phyloP scores from a whole-genome alignment of 2,113 vertebrate genomes.

The Notothenia coriiceps region DNA sequence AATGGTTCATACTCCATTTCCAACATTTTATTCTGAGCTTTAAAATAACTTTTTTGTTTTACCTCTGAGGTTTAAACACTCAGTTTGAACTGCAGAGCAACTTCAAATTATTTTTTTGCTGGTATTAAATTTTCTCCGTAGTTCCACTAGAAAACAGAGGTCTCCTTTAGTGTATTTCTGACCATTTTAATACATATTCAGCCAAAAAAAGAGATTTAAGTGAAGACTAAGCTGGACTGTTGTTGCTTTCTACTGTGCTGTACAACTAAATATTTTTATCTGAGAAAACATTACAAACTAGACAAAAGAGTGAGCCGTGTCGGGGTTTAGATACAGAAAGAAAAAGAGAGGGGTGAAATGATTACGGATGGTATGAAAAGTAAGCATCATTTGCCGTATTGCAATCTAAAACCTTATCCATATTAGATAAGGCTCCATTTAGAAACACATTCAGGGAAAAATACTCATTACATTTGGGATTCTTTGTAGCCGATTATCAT shows the following conservation, averaged over 20 bases:
- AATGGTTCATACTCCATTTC: not conserved
- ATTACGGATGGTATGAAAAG: constrained; percentile 24
- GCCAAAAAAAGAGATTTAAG: constrained; percentile 10
- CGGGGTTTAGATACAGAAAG: not conserved
- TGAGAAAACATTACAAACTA: not conserved
- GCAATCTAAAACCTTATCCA: constrained; percentile 43
- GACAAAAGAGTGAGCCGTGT: too few relatives aligned
- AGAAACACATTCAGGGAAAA: constrained; percentile 18
- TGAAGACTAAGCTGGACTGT: not conserved
- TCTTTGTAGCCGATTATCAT: constrained; percentile 37
- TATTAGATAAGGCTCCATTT: constrained; percentile 38
- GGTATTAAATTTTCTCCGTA: constrained; percentile 18
- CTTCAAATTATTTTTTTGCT: constrained; percentile 20
- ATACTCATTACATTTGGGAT: constrained; percentile 29
- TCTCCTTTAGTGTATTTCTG: constrained; percentile 20
- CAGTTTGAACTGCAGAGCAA: constrained; percentile 25
- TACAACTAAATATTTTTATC: constrained; percentile 8
- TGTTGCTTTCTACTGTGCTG: not conserved
- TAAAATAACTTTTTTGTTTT: not conserved
- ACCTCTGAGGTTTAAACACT: constrained; percentile 16
- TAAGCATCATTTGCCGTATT: constrained; percentile 1
- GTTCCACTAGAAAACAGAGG: not conserved
- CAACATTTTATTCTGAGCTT: constrained; percentile 6
- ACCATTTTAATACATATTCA: constrained; percentile 47
- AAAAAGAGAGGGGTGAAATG: not conserved